These are phyloP conservation scores for Adrianichthys oophorus DNA, from an alignment of 2,797 vertebrate genomes.

Conservation along the genomic window DNA sequence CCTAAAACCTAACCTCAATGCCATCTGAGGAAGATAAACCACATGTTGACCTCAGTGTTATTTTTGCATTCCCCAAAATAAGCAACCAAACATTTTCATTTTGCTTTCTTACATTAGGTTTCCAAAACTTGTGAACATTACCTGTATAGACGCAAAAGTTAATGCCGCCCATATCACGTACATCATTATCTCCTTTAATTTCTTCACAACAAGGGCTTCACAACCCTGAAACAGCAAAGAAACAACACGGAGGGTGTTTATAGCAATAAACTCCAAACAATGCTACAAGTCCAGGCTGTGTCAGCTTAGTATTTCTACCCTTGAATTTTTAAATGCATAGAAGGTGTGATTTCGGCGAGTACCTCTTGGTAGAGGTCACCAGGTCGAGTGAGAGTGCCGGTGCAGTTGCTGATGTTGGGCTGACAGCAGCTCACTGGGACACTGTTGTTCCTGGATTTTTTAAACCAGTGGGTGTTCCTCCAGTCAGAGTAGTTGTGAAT, in stretches of 20 bases:
- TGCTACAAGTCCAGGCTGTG: too few relatives aligned
- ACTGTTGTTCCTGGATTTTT: conserved; percentile 93
- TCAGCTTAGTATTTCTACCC: too few relatives aligned
- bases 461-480: conserved; percentile 94
- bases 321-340: too few relatives aligned
- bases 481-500: conserved; percentile 96
- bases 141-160: conserved; percentile 96
- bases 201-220: conserved; percentile 94
- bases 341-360: not conserved
- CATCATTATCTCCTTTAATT: conserved; percentile 98
- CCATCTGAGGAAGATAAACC: too few relatives aligned
- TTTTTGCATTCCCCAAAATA: too few relatives aligned
- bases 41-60: too few relatives aligned
- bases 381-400: conserved; percentile 85
- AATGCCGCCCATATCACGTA: conserved; percentile 96
- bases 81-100: too few relatives aligned
- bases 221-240: conserved; percentile 77
- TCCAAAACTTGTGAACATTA: conserved; percentile 50
- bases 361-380: conserved; percentile 94
- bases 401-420: conserved; percentile 87
- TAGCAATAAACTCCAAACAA: too few relatives aligned
- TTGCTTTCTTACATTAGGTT: not conserved
- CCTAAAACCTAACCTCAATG: too few relatives aligned
- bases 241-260: not conserved
- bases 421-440: conserved; percentile 96